Conservation (phyloP, 2,797 vertebrate genomes). For the Numenius phaeopus region DNA sequence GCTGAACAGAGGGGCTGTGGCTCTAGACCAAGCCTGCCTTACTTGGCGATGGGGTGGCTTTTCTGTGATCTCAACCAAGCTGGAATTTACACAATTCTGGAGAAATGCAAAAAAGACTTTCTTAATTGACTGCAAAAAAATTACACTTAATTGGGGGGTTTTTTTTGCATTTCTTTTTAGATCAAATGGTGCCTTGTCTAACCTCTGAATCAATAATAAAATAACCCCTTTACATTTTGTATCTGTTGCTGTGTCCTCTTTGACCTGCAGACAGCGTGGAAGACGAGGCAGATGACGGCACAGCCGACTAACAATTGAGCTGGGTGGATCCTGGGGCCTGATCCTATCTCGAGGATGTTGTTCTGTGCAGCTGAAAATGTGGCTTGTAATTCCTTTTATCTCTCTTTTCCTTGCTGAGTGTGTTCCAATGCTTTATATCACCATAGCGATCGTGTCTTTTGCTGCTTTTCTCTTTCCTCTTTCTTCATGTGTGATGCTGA, state of each 20-base stretch:
- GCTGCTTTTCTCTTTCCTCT: background rate
- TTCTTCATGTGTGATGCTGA: background rate
- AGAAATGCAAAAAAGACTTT: constrained; percentile 64
- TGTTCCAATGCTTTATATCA: background rate
- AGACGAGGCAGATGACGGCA: background rate
- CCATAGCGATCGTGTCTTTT: background rate
- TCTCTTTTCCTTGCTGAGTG: background rate
- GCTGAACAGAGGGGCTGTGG: background rate
- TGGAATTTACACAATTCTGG: constrained; percentile 47
- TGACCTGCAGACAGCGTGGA: constrained; percentile 8
- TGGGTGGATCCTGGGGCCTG: constrained; percentile 26
- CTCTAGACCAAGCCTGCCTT: constrained; percentile 45
- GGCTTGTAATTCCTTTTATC: constrained; percentile 6
- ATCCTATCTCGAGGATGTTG: constrained; percentile 19
- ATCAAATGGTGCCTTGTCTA: constrained; percentile 82
- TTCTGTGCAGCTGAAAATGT: constrained; percentile 5
- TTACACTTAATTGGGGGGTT: background rate
- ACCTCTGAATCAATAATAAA: constrained; percentile 80
- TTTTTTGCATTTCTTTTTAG: constrained; percentile 77
- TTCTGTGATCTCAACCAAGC: constrained; percentile 42
- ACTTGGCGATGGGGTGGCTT: constrained; percentile 37
- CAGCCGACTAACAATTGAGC: background rate
- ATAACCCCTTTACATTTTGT: constrained; percentile 74
- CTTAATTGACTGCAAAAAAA: constrained; percentile 31
- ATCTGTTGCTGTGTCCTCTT: constrained; percentile 68